Base-by-base conservation (phyloP, 1,140 invertebrate species). In the Lordiphosa collinella region DNA sequence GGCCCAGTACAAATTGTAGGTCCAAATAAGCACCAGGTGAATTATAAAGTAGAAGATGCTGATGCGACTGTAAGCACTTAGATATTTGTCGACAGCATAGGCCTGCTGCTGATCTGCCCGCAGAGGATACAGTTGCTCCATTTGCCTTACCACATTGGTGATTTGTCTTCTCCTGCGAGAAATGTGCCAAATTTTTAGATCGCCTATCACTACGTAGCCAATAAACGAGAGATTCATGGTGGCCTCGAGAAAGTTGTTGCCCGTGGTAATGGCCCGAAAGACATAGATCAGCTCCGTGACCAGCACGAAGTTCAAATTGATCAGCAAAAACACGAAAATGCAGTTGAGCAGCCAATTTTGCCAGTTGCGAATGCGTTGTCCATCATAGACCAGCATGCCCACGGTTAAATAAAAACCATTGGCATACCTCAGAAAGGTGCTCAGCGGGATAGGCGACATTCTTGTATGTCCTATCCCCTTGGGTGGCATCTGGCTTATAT, bases 191-290 rank as follows among this genome's bases (percentile, higher is more conserved):
- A 88, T 84, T 32, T 88, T 88, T 0, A 84, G 32, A 16, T 68
- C 80, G 0, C 76, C 72, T 5, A 87, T 59, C 5, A 86, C 25
- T 1, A 86, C 80, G 22, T 79, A 87, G 0, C 76, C 80, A n/a
- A 86, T 75, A 38, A 78, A 86, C 1, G 86, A 79, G 0, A 84
- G 37, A 40, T 70, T 86, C 80, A 84, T 79, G 12, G 70, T 88
- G 34, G 86, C 76, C 46, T 86, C 76, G 7, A 84, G 36, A 9
- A 88, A 86, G 52, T 88, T 84, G 25, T 35, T 75, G 9, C 65
- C 73, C 1, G 25, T 62, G 10, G 29, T 18, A 32, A 88, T 75
- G 2, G 86, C 71, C 37, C 75, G 37, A 7, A 75, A 46, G 0
- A 88, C 80, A 38, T 70, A 88, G 4, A 84, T 69, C 3, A 86